Conservation (phyloP, 2,113 vertebrate species). For the Scomber japonicus region DNA sequence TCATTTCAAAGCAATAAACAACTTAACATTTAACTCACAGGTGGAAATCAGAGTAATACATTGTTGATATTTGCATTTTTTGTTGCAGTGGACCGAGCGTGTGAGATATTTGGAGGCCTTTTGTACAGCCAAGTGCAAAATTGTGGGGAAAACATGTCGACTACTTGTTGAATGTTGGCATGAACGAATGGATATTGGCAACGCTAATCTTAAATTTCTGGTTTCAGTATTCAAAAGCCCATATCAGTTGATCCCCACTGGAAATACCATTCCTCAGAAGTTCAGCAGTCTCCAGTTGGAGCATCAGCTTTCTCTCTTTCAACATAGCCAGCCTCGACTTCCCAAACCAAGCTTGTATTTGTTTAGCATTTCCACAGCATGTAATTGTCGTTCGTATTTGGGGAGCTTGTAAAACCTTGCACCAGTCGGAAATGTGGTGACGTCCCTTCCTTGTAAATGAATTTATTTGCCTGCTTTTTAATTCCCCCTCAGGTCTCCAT, state of each 20-base stretch:
- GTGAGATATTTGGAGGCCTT: not conserved
- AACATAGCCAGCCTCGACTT: constrained; percentile 41
- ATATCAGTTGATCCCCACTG: constrained; percentile 19
- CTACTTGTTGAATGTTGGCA: constrained; percentile 9
- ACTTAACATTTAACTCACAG: too few relatives aligned
- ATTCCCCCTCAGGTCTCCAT: constrained; percentile 60
- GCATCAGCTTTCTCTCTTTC: constrained; percentile 19
- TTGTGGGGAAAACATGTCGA: not conserved
- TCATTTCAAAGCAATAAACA: too few relatives aligned
- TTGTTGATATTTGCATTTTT: too few relatives aligned
- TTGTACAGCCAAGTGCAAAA: not conserved
- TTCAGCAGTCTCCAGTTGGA: constrained; percentile 11
- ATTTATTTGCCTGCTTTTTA: constrained; percentile 75
- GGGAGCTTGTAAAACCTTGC: constrained; percentile 73
- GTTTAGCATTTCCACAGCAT: constrained; percentile 77
- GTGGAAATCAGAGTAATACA: too few relatives aligned
- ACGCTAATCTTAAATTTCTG: constrained; percentile 4
- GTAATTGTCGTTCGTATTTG: constrained; percentile 77
- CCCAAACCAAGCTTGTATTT: constrained; percentile 61
- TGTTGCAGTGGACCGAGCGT: too few relatives aligned
- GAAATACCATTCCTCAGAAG: constrained; percentile 21
- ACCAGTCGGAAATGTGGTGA: constrained; percentile 72
- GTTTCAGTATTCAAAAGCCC: constrained; percentile 7
- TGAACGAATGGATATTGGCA: not conserved
- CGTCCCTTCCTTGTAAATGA: constrained; percentile 75